These are phyloP conservation scores for Phoeniculus purpureus DNA, from an alignment of 2,797 vertebrate species.

Conservation along the genomic window DNA sequence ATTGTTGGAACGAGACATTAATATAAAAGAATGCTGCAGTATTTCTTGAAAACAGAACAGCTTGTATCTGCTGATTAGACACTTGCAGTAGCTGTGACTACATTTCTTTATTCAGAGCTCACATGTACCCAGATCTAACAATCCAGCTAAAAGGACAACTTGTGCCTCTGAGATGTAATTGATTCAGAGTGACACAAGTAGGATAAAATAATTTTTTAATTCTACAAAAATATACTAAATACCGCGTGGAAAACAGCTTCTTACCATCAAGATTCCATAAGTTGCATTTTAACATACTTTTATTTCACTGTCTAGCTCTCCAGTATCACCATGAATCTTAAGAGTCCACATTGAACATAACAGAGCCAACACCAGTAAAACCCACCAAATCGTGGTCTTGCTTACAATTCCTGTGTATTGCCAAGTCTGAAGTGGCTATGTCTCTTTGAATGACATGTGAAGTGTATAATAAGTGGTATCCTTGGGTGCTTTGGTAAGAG, in stretches of 20 bases:
- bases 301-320: not conserved
- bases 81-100: not conserved
- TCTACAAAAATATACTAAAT: not conserved
- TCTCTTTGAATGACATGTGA: not conserved
- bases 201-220: not conserved
- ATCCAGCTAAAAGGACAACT: not conserved
- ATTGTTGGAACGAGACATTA: not conserved
- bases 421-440: not conserved
- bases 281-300: not conserved
- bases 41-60: constrained; percentile 2
- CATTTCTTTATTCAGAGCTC: not conserved
- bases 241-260: not conserved
- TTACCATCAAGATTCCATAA: not conserved
- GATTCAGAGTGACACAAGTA: not conserved
- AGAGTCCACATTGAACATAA: not conserved
- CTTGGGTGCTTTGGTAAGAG: not conserved
- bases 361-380: not conserved
- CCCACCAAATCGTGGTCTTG: not conserved
- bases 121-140: not conserved
- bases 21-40: not conserved
- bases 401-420: not conserved
- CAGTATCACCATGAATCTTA: not conserved
- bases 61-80: not conserved
- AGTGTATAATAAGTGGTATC: not conserved
- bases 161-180: not conserved